Base-by-base conservation (phyloP, 2,888 invertebrate species). In the Neoitamus cyanurus region DNA sequence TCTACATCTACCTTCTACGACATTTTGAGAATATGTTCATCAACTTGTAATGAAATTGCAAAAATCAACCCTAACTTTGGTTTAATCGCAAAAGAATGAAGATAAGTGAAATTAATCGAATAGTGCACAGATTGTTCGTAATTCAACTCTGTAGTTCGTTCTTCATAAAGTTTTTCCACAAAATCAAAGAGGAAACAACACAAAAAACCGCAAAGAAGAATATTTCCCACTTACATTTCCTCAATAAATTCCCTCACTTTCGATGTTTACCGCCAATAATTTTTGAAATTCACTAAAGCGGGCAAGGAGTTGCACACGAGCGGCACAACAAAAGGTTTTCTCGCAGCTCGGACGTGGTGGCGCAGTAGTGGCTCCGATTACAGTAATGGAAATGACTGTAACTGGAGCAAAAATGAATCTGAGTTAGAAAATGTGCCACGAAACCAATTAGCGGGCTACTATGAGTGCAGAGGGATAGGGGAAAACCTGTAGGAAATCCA, bases 381-480 rank as follows among this genome's bases (percentile, higher is more conserved):
- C 48, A 42, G 30, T 58, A 78, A 78, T 78, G 78, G 58, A 25
- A 75, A 42, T 25, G 75, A 75, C 31, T 78, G 31, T 31, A 78
- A 78, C 48, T 31, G 34, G 78, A 78, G 58, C 78, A 78, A 46
- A 58, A 78, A 48, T 78, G 78, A 78, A 78, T 78, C 58, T 30
- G 15, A 78, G 78, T 46, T 78, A 78, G 78, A 58, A 78, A 78
- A 78, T 78, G 58, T 46, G 78, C 58, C 78, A 78, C 34, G 15
- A n/a, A 78, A 58, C 58, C 78, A 78, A 78, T 78, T 78, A 78
- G 78, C 30, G 46, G 58, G 78, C 48, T 34, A 31, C 78, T 58
- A 78, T 78, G 78, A 58, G 75, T 13, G 34, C 37, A 75, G 25
- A 48, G 48, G 48, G 48, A 48, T 48, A 48, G 37, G 28, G 11